Base-by-base conservation (phyloP, 2,797 vertebrate genomes). In the Sarcoramphus papa region DNA sequence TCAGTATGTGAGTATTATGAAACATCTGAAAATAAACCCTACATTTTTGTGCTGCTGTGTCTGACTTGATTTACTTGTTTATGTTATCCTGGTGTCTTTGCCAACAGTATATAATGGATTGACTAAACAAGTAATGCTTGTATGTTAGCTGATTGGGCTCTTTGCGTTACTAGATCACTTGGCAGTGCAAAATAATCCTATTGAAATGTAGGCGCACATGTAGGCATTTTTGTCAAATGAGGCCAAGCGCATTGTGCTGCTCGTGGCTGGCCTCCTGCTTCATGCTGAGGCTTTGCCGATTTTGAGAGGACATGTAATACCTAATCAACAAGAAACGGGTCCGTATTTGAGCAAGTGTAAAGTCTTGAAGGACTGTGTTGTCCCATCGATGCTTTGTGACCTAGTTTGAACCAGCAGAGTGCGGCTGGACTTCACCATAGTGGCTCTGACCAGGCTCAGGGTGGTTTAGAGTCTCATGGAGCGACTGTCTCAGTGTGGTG, bases 1-100 rank as follows among this genome's bases (percentile, higher is more conserved):
- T 59, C 3, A 2, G 27, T 73, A 11, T 63, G 28, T 85, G 48
- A 56, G 69, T 67, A 48, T 54, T 79, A 76, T 4, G 2, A 45
- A 92, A 69, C 73, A 68, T 31, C 62, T 65, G 54, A 69, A 75
- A 96, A 95, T 96, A 93, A 97, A 95, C 56, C 48, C 56, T 56
- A 7, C 7, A 0, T 75, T 85, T 90, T 57, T 73, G 75, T 94
- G 85, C 33, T 84, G 62, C 47, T 65, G 59, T 56, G 85, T 90
- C 85, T 88, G 94, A 25, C 64, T 64, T 31, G 20, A 64, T 84
- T 88, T 78, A 14, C 62, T 77, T 56, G 4, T 43, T 63, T 24
- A 33, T 12, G 37, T 68, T 72, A 27, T 8, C 20, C 20, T 33
- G 50, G 21, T 57, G 65, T 43, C 23, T 69, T 41, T 70, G 23